Evolutionary conservation across 1,140 invertebrate genomes (phyloP).

Genomic region (Pseudomyrmex gracilis): DNA sequence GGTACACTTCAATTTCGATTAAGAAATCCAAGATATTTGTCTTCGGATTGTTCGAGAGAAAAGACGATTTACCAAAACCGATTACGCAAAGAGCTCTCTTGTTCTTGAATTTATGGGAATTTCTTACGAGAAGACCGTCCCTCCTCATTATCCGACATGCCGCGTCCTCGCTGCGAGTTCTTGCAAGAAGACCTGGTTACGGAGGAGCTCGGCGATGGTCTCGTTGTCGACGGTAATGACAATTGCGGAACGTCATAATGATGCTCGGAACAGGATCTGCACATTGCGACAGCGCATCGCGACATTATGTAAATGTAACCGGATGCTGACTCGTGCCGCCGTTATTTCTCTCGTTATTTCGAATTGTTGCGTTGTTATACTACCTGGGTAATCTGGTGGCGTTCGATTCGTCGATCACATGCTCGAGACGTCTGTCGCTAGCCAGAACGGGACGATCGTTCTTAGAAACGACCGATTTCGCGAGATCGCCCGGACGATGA

Average conservation of each 20-base stretch:
- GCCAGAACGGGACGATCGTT: conserved; percentile 67
- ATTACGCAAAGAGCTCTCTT: conserved; percentile 85
- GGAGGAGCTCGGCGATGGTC: conserved; percentile 83
- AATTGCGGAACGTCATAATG: conserved; percentile 95
- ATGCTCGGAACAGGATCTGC: conserved; percentile 89
- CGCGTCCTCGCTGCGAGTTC: conserved; percentile 80
- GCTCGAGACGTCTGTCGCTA: conserved; percentile 65
- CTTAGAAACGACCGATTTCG: conserved; percentile 88
- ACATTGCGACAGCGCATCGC: conserved; percentile 88
- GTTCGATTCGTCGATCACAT: conserved; percentile 70
- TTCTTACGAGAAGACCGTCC: conserved; percentile 69
- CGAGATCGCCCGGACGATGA: conserved; percentile 91
- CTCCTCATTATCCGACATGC: conserved; percentile 73
- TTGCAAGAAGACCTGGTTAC: conserved; percentile 87
- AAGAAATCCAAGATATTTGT: not conserved
- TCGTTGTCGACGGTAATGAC: conserved; percentile 87
- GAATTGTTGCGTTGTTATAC: not conserved
- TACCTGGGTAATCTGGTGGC: conserved; percentile 72
- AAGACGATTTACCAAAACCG: conserved; percentile 28
- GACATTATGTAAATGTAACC: conserved; percentile 78
- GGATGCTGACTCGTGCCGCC: not conserved
- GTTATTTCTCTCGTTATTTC: conserved; percentile 16
- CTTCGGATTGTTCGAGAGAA: not conserved
- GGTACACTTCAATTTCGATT: not conserved
- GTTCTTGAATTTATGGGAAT: conserved; percentile 82